These are phyloP conservation scores for Otis tarda DNA, from an alignment of 2,113 vertebrate genomes.

Conservation along the genomic window DNA sequence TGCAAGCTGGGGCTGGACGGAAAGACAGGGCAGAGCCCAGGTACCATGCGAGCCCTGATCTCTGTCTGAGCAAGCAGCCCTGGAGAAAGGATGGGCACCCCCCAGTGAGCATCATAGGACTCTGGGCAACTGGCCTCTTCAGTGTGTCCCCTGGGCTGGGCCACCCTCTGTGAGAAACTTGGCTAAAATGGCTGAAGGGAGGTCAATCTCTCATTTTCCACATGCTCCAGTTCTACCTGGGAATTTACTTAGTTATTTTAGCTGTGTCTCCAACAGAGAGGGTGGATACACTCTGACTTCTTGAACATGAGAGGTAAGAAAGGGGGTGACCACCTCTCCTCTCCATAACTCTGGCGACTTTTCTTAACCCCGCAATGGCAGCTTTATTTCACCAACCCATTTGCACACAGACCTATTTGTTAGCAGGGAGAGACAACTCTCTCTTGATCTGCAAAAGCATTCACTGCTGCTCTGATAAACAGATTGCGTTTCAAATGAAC, in stretches of 20 bases:
- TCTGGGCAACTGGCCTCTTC: not conserved
- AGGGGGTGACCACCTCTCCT: not conserved
- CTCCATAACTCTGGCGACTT: not conserved
- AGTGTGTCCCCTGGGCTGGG: not conserved
- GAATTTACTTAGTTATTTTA: not conserved
- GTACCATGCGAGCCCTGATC: fast-evolving
- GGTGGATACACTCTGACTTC: not conserved
- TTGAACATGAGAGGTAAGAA: not conserved
- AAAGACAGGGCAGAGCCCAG: not conserved
- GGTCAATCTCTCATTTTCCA: not conserved
- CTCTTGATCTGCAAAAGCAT: not conserved
- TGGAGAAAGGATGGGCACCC: not conserved
- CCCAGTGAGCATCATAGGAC: not conserved
- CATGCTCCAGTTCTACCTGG: not conserved
- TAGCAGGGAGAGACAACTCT: not conserved
- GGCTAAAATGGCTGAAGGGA: not conserved
- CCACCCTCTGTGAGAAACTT: not conserved
- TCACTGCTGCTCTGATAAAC: conserved; percentile 31
- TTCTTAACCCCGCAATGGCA: not conserved
- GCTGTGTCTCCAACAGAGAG: not conserved
- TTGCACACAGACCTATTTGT: not conserved
- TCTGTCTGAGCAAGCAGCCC: not conserved
- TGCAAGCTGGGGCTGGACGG: not conserved
- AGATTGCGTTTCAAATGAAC: conserved; percentile 62
- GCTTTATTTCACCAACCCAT: not conserved